These are phyloP conservation scores for Opisthograptis luteolata DNA, from an alignment of 2,888 invertebrate species.

Conservation along the genomic window DNA sequence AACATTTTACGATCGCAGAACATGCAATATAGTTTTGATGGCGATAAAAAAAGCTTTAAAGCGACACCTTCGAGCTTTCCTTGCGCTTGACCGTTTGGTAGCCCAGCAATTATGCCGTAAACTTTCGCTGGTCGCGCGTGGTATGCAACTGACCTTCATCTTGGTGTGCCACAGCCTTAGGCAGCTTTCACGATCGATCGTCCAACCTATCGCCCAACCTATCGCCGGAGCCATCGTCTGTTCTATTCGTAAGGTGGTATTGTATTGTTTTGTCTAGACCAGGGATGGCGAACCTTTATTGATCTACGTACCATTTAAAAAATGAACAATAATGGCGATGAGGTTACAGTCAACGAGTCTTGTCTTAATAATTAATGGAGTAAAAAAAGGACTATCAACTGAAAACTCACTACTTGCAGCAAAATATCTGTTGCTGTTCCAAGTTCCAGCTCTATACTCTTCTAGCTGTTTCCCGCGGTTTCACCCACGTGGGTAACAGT, in stretches of 20 bases:
- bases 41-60: constrained; percentile 33
- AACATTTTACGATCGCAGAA: constrained; percentile 31
- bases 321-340: too few species aligned
- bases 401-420: too few species aligned
- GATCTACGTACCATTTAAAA: too few species aligned
- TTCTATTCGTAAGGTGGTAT: constrained; percentile 21
- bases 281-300: too few species aligned
- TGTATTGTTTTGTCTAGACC: constrained; percentile 26
- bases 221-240: constrained; percentile 30
- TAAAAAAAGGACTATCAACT: too few species aligned
- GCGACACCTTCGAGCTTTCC: constrained; percentile 46
- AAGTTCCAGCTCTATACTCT: too few species aligned
- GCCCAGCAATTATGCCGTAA: constrained; percentile 61
- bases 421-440: too few species aligned
- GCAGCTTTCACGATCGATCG: constrained; percentile 66
- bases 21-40: constrained; percentile 31
- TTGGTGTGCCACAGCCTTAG: constrained; percentile 59
- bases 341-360: too few species aligned
- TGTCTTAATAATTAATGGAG: too few species aligned
- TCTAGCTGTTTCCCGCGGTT: too few species aligned
- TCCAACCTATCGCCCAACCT: constrained; percentile 36
- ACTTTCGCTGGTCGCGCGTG: constrained; percentile 69
- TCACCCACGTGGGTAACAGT: too few species aligned
- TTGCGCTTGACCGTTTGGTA: constrained; percentile 64
- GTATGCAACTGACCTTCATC: constrained; percentile 64